Conservation (phyloP, 1,140 invertebrate species). For the Achroia grisella region DNA sequence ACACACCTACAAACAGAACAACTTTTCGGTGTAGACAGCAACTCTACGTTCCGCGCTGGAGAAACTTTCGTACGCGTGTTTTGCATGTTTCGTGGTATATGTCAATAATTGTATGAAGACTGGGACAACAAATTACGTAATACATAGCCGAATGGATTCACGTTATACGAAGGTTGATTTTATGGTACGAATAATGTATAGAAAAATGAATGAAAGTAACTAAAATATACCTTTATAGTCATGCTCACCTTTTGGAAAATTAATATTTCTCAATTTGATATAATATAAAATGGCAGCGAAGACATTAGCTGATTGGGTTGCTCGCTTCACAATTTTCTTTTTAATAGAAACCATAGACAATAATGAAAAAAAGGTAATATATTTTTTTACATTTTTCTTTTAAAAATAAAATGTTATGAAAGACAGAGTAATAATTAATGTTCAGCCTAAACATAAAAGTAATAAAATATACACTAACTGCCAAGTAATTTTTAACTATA, state of each 20-base stretch:
- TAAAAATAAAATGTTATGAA: too few relatives aligned
- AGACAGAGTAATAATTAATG: too few relatives aligned
- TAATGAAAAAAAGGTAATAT: constrained; percentile 1
- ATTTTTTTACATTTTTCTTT: too few relatives aligned
- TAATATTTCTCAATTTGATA: constrained; percentile 33
- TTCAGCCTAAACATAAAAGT: too few relatives aligned
- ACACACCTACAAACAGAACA: constrained; percentile 75
- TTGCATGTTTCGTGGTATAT: constrained; percentile 41
- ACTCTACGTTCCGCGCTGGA: constrained; percentile 49
- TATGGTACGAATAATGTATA: constrained; percentile 28
- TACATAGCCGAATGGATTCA: constrained; percentile 36
- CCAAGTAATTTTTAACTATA: too few relatives aligned
- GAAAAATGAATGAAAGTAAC: constrained; percentile 18
- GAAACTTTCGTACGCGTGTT: constrained; percentile 40
- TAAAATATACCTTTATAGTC: constrained; percentile 32
- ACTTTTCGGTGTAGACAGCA: constrained; percentile 74
- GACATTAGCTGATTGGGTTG: constrained; percentile 33
- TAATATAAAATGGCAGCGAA: constrained; percentile 65
- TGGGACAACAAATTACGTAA: constrained; percentile 71
- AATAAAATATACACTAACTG: too few relatives aligned
- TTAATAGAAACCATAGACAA: constrained; percentile 36
- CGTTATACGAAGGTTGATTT: not conserved
- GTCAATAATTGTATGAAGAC: constrained; percentile 48
- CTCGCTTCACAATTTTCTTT: constrained; percentile 46
- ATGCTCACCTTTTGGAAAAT: constrained; percentile 60